Evolutionary conservation across 2,888 invertebrate genomes (phyloP), one percentile per base, ranked within the genome.

Genomic region (Patella caerulea): DNA sequence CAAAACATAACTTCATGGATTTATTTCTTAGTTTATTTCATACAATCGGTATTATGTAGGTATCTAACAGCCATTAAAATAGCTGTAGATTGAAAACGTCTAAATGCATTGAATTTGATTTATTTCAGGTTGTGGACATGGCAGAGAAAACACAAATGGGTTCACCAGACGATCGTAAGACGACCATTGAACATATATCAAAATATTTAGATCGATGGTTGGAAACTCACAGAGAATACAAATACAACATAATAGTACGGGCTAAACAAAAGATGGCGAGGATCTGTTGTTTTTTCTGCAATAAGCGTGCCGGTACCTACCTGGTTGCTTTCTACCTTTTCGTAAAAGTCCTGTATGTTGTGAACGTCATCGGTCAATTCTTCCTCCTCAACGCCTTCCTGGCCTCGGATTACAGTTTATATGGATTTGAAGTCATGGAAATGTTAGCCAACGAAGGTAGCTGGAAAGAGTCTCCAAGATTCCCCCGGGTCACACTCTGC

Each of bases 381-480:
- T 89, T 88, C 80, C 72, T 89, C 7, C 83, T 89, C 53, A 89
- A 89, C 69, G 87, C 87, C 5, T 89, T 89, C 80, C 84, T 89
- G 82, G 86, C 87, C n/a, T 87, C 84, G 9, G 87, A 88, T 70
- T 89, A 87, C 82, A 86, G 86, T 74, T 73, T 88, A 71, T 89
- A 88, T 73, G 89, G 89, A 1, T 87, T 89, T 65, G 88, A 89
- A 76, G 76, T 85, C 12, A 74, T 84, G 71, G n/a, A 79, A 34
- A 81, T 79, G 77, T 56, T 85, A 56, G 76, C 77, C 19, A 56
- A 76, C 15, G 75, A 79, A 45, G 77, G 74, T 0, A 76, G 80
- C 4, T 83, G 87, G 83, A 85, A 84, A 74, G 81, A 85, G 72
- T 88, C 88, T 0, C 86, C 85, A 9, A 80, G 88, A 14, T 89